These are phyloP conservation scores for Torymus aiolomorphi DNA, from an alignment of 2,888 invertebrate species.

Conservation along the genomic window DNA sequence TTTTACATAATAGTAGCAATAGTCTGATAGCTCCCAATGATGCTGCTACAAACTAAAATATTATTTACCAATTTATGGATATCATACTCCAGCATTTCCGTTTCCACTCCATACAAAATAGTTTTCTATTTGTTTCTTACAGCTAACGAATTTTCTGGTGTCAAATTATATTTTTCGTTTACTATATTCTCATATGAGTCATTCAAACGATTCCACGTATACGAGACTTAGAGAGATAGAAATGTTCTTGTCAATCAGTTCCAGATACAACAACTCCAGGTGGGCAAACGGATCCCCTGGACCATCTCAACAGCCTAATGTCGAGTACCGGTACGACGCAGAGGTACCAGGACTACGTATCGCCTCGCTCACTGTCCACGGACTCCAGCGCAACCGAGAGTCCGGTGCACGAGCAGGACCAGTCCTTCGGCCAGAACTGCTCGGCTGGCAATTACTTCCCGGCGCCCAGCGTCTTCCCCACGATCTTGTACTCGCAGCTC, in stretches of 20 bases:
- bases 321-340: slow-evolving; percentile 69
- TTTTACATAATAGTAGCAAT: too few species aligned
- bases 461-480: slow-evolving; percentile 84
- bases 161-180: too few species aligned
- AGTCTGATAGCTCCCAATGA: too few species aligned
- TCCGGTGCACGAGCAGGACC: slow-evolving; percentile 86
- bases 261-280: slow-evolving; percentile 84
- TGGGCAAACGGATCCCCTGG: slow-evolving; percentile 72
- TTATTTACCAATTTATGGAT: too few species aligned
- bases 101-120: too few species aligned
- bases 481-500: slow-evolving; percentile 88
- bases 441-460: slow-evolving; percentile 80
- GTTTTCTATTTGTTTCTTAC: too few species aligned
- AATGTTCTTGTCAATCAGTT: slow-evolving; percentile 76
- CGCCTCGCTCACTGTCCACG: slow-evolving; percentile 87
- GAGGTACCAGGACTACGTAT: slow-evolving; percentile 74
- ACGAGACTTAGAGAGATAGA: not conserved
- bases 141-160: too few species aligned
- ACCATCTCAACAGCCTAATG: slow-evolving; percentile 72
- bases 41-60: too few species aligned
- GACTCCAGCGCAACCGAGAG: slow-evolving; percentile 90
- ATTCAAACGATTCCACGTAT: not conserved
- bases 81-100: too few species aligned
- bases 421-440: slow-evolving; percentile 71
- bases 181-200: too few species aligned